Base-by-base conservation (phyloP, 2,888 invertebrate species). In the Trissolcus brochymenae region DNA sequence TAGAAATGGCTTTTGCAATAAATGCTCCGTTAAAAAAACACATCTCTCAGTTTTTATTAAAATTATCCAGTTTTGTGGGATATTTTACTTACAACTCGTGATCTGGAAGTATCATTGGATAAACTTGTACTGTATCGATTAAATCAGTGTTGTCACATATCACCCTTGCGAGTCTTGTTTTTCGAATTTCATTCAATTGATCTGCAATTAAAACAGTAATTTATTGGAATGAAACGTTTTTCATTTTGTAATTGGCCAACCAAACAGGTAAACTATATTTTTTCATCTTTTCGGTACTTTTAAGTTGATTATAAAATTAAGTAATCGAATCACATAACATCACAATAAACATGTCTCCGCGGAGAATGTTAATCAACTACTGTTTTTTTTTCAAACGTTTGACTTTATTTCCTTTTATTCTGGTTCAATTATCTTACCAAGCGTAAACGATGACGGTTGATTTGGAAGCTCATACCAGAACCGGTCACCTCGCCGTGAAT, bases 391-490 rank as follows among this genome's bases (percentile, higher is more conserved):
- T 56, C 35, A 59, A 59, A 57, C 29, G 54, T 16, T 55, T 56
- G 14, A 41, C 49, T 11, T 61, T 50, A 16, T 51, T 56, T 50
- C 9, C 19, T 55, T 19, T 46, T 29, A 16, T 14, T 7, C 3
- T 19, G 4, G 11, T 17, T 51, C 53, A 41, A 50, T 50, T 59
- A 57, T 62, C 64, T 82, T 83, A 91, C 91, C 91, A 78, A 89
- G 93, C 4, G 95, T 95, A 89, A 97, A 97, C 0, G 96, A 95
- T 40, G 97, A 96, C 0, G 97, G 97, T 89, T 96, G 96, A 87
- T 96, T 95, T 21, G 95, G 95, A 67, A 97, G 91, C 89, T 97
- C 97, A 87, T 96, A 98, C 97, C 97, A 98, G 89, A 97, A 98
- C 88, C 98, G 92, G 90, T 98, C 98, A 76, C 97, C 96, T 81